Percentiles rank a stretch among this genome's conserved stretches.
phyloP scores from a whole-genome alignment of 2,888 invertebrate species.

The Holacanthella duospinosa region DNA sequence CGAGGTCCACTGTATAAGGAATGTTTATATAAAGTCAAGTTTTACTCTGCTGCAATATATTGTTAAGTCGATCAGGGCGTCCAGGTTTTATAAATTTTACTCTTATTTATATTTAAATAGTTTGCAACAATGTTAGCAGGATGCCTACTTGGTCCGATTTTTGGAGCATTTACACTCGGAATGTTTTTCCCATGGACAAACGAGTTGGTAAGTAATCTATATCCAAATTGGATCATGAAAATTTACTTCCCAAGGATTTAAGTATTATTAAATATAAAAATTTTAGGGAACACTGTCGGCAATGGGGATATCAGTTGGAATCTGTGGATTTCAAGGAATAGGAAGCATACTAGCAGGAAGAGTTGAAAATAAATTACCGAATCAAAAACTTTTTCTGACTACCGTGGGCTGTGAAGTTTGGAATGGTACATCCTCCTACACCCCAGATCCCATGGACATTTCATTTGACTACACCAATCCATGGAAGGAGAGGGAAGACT shows the following conservation, averaged over 20 bases:
- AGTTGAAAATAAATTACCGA: constrained; percentile 23
- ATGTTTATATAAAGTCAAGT: too few relatives aligned
- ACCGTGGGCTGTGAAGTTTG: constrained; percentile 14
- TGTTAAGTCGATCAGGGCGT: too few relatives aligned
- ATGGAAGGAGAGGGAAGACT: constrained; percentile 30
- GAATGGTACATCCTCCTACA: not conserved
- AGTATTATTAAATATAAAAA: not conserved
- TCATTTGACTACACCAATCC: not conserved
- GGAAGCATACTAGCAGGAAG: constrained; percentile 38
- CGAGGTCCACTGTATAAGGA: too few relatives aligned
- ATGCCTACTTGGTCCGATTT: constrained; percentile 74
- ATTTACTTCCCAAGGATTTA: not conserved
- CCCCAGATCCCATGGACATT: not conserved
- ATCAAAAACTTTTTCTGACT: constrained; percentile 22
- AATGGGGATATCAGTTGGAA: too few relatives aligned
- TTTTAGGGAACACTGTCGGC: too few relatives aligned
- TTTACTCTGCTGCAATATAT: too few relatives aligned
- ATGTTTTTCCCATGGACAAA: constrained; percentile 84
- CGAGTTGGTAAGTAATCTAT: constrained; percentile 50
- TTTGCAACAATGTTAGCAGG: constrained; percentile 55
- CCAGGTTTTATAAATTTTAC: not conserved
- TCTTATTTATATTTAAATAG: constrained; percentile 1
- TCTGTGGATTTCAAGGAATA: constrained; percentile 39
- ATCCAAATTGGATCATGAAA: not conserved
- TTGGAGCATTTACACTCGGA: constrained; percentile 76